phyloP scores from a whole-genome alignment of 1,140 invertebrate species.

The Tenebrio molitor region DNA sequence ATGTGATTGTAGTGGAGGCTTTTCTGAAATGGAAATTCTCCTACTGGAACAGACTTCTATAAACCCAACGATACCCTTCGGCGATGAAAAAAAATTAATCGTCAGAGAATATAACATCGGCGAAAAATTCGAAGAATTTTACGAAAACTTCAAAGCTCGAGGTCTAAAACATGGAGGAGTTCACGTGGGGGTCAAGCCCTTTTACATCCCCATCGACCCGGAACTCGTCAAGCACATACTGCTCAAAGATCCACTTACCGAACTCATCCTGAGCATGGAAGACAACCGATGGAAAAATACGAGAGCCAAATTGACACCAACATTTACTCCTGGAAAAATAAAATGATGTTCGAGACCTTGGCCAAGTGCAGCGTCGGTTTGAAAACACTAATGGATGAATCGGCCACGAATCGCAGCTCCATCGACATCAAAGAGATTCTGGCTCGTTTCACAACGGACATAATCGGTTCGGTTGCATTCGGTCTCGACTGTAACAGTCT shows the following conservation, averaged over 20 bases:
- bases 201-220: conserved; percentile 65
- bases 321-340: conserved; percentile 69
- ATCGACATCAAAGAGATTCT: too few relatives aligned
- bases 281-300: conserved; percentile 68
- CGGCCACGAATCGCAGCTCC: not conserved
- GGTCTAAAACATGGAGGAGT: conserved; percentile 45
- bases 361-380: conserved; percentile 54
- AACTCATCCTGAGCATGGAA: conserved; percentile 67
- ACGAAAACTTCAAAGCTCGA: conserved; percentile 61
- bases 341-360: conserved; percentile 64
- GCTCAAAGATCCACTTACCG: conserved; percentile 67
- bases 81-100: conserved; percentile 27
- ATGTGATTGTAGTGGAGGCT: not conserved
- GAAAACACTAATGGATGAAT: conserved; percentile 64
- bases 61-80: conserved; percentile 27
- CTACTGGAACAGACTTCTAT: conserved; percentile 53
- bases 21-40: conserved; percentile 44
- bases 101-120: not conserved
- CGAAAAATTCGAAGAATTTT: conserved; percentile 51
- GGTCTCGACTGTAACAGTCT: conserved; percentile 62
- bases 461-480: too few relatives aligned
- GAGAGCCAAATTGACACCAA: conserved; percentile 66
- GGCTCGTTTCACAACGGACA: too few relatives aligned
- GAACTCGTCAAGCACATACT: conserved; percentile 68
- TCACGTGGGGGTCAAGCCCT: conserved; percentile 47